Evolutionary conservation across 2,888 invertebrate genomes (phyloP).

Genomic region (Microplitis deprimator): DNA sequence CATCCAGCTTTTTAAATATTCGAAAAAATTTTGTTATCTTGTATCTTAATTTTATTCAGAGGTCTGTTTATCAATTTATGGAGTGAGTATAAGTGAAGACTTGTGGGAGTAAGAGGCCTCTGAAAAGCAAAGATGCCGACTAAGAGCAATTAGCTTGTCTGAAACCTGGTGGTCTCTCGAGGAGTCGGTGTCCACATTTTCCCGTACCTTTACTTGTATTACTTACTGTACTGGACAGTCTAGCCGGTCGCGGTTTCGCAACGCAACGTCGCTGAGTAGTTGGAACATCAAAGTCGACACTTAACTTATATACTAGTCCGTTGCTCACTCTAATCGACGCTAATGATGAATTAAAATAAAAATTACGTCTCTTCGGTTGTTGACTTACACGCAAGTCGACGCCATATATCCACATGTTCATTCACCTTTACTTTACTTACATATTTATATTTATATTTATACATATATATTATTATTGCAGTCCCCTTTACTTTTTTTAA

Average conservation of each 20-base stretch:
- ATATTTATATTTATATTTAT: not conserved
- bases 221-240: not conserved
- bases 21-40: too few species aligned
- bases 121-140: too few species aligned
- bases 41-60: too few species aligned
- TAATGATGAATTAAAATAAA: slow-evolving; percentile 45
- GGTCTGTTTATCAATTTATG: too few species aligned
- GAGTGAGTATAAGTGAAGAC: too few species aligned
- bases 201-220: not conserved
- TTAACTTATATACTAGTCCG: slow-evolving; percentile 18
- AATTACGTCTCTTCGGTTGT: slow-evolving; percentile 26
- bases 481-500: slow-evolving; percentile 2
- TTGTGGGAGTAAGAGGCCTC: too few species aligned
- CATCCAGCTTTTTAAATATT: not conserved
- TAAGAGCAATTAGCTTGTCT: too few species aligned
- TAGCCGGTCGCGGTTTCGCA: not conserved
- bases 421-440: not conserved
- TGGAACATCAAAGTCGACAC: slow-evolving; percentile 42
- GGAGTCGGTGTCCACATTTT: not conserved
- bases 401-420: slow-evolving; percentile 3
- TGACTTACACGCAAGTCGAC: slow-evolving; percentile 25
- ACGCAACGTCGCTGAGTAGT: slow-evolving; percentile 17
- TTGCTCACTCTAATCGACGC: slow-evolving; percentile 42
- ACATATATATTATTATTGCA: not conserved
- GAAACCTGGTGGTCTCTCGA: not conserved